phyloP scores from a whole-genome alignment of 2,888 invertebrate species.

The Leptopilina syphax region DNA sequence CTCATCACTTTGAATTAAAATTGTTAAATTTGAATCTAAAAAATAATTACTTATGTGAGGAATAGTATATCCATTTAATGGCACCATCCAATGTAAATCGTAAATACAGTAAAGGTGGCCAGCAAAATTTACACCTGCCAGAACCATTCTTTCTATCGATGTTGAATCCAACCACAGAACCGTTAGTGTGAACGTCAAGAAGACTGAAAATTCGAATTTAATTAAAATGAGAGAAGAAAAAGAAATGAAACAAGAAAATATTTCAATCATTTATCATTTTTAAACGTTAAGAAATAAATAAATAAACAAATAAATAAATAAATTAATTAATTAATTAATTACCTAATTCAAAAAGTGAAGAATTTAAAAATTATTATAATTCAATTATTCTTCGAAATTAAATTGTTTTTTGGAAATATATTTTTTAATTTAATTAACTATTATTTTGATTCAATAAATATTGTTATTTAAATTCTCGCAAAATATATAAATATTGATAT shows the following conservation, averaged over 20 bases:
- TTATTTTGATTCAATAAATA: conserved; percentile 1
- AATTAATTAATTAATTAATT: too few relatives aligned
- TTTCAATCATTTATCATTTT: too few relatives aligned
- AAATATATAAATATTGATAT: too few relatives aligned
- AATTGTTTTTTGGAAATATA: too few relatives aligned
- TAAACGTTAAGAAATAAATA: too few relatives aligned
- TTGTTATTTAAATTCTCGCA: background rate
- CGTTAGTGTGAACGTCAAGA: conserved; percentile 80
- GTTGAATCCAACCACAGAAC: conserved; percentile 80
- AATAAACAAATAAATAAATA: too few relatives aligned
- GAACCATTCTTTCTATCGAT: conserved; percentile 79
- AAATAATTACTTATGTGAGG: conserved; percentile 79
- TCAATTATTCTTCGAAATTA: too few relatives aligned
- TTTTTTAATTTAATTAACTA: too few relatives aligned
- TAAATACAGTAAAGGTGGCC: conserved; percentile 81
- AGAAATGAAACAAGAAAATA: too few relatives aligned
- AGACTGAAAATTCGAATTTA: conserved; percentile 71
- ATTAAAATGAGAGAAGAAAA: background rate
- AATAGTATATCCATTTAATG: conserved; percentile 80
- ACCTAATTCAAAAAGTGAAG: too few relatives aligned
- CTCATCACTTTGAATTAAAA: background rate
- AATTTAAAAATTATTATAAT: too few relatives aligned
- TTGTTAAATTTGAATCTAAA: background rate
- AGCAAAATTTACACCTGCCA: conserved; percentile 81
- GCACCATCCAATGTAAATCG: conserved; percentile 81